Evolutionary conservation across 2,797 vertebrate species (phyloP).

Genomic region (Lycodopsis pacificus): DNA sequence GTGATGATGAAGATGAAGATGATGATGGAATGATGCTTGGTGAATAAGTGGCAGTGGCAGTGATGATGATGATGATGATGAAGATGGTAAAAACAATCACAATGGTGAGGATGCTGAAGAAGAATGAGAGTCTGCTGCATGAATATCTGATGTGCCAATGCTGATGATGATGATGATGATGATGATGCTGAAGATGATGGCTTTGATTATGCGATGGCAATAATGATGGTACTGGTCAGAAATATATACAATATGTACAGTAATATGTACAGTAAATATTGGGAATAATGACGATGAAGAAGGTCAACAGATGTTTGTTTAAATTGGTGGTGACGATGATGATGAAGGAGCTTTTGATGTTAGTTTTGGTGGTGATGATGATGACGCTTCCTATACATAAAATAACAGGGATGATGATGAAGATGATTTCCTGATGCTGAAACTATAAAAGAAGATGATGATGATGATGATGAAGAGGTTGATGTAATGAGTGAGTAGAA

Average conservation of each 20-base stretch:
- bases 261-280: not conserved
- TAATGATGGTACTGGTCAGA: not conserved
- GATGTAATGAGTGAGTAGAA: not conserved
- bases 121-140: not conserved
- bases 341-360: not conserved
- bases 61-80: not conserved
- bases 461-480: not conserved
- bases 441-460: not conserved
- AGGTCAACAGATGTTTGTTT: not conserved
- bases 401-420: not conserved
- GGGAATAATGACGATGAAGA: not conserved
- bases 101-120: not conserved
- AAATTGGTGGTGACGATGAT: not conserved
- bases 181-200: not conserved
- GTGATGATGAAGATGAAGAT: not conserved
- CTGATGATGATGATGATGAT: not conserved
- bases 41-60: not conserved
- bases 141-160: not conserved
- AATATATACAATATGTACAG: not conserved
- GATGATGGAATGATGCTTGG: not conserved
- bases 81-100: not conserved
- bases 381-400: not conserved
- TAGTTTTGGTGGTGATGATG: not conserved
- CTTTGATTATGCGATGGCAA: not conserved
- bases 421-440: not conserved